phyloP scores from a whole-genome alignment of 2,113 vertebrate genomes.

The Abramis brama region DNA sequence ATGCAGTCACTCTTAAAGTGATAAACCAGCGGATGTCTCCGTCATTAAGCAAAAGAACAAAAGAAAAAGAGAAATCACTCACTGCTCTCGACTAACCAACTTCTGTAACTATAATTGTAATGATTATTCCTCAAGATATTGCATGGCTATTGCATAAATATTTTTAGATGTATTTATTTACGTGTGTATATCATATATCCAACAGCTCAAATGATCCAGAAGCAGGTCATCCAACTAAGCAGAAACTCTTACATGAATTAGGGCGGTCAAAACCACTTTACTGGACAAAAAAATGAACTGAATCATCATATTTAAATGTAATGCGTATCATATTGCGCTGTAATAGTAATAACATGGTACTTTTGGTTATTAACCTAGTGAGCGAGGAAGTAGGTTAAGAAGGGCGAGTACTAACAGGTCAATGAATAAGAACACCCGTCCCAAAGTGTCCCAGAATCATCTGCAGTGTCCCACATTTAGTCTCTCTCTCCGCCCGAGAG shows the following conservation, averaged over 20 bases:
- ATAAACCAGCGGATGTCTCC: no score
- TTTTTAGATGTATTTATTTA: background rate
- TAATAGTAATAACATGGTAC: background rate
- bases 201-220: background rate
- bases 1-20: no score
- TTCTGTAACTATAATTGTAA: no score
- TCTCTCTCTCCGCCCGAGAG: slow-evolving; percentile 31
- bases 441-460: slow-evolving; percentile 41
- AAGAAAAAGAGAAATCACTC: no score
- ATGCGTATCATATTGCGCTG: background rate
- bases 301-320: background rate
- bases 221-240: background rate
- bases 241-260: background rate
- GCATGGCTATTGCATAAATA: background rate
- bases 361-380: background rate
- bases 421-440: slow-evolving; percentile 42
- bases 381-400: background rate
- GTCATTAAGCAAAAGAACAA: no score
- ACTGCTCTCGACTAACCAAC: no score
- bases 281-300: background rate
- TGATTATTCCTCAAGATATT: background rate
- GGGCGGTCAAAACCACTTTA: background rate
- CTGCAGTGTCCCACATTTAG: slow-evolving; percentile 35
- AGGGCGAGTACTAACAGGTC: slow-evolving; percentile 37
- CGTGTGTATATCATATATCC: background rate